Conservation (phyloP, 2,888 invertebrate species). For the Eupithecia centaureata region DNA sequence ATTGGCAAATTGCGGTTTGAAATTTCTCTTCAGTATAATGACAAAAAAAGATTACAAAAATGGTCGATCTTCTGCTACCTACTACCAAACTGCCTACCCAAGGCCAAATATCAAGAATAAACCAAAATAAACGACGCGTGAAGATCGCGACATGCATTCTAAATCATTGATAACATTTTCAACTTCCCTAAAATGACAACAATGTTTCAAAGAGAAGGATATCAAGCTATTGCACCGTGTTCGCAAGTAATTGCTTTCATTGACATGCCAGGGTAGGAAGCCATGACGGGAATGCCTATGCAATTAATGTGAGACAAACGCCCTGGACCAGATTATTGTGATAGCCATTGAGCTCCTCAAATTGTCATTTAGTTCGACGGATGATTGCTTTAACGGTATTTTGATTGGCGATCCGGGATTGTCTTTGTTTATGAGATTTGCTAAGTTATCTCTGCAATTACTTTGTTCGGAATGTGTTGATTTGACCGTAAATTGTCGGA, state of each 20-base stretch:
- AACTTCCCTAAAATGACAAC: neutral
- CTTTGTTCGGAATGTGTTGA: neutral
- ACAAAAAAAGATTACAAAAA: too few species aligned
- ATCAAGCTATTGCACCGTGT: neutral
- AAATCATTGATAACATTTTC: neutral
- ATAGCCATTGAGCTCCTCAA: slow-evolving; percentile 46
- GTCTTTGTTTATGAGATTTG: slow-evolving; percentile 17
- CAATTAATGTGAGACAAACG: slow-evolving; percentile 77
- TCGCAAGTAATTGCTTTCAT: slow-evolving; percentile 75
- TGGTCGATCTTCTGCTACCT: too few species aligned
- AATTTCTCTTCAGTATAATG: neutral
- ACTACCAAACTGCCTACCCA: too few species aligned
- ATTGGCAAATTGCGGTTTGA: slow-evolving; percentile 60
- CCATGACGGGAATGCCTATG: slow-evolving; percentile 69
- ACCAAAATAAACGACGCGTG: neutral
- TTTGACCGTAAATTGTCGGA: neutral
- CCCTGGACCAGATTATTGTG: slow-evolving; percentile 61
- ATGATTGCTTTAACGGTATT: slow-evolving; percentile 24
- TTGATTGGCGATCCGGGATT: slow-evolving; percentile 25
- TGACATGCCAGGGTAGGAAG: slow-evolving; percentile 69
- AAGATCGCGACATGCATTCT: too few species aligned
- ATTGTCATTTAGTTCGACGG: slow-evolving; percentile 34
- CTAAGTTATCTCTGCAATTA: slow-evolving; percentile 5
- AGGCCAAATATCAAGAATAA: too few species aligned
- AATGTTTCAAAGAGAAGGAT: neutral